Conservation (phyloP, 2,797 vertebrate genomes). For the Phalanger gymnotis region DNA sequence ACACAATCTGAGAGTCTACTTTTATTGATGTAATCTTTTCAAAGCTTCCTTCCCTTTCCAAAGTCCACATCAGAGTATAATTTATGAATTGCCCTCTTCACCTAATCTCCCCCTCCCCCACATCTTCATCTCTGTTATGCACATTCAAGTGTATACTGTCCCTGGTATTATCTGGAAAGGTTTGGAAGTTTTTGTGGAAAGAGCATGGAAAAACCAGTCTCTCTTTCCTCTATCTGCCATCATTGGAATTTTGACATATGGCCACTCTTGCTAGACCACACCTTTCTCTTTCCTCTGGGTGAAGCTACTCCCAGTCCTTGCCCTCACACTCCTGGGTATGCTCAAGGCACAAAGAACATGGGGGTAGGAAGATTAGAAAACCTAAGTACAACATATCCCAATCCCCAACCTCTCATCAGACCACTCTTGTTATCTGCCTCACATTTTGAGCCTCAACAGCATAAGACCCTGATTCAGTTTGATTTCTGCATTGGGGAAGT, state of each 20-base stretch:
- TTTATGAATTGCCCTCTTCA: background rate
- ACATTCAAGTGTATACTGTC: background rate
- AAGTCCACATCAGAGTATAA: background rate
- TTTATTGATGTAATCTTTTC: background rate
- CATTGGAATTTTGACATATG: background rate
- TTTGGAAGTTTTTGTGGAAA: background rate
- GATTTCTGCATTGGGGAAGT: background rate
- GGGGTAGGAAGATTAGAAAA: background rate
- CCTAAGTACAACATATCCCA: background rate
- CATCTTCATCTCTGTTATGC: background rate
- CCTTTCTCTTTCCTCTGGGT: background rate
- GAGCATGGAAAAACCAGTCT: background rate
- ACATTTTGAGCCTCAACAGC: background rate
- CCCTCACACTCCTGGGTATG: background rate
- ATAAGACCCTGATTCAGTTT: background rate
- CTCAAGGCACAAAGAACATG: background rate
- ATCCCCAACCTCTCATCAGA: background rate
- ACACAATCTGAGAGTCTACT: background rate
- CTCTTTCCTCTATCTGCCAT: background rate
- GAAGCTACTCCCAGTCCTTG: background rate
- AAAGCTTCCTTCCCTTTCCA: background rate
- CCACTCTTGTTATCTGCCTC: background rate
- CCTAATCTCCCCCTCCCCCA: background rate
- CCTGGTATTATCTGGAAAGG: background rate
- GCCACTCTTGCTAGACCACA: background rate